Percentiles rank a stretch among this genome's conserved stretches.
Evolutionary conservation across 2,113 vertebrate genomes (phyloP).

Genomic region (Syngnathus scovelli): DNA sequence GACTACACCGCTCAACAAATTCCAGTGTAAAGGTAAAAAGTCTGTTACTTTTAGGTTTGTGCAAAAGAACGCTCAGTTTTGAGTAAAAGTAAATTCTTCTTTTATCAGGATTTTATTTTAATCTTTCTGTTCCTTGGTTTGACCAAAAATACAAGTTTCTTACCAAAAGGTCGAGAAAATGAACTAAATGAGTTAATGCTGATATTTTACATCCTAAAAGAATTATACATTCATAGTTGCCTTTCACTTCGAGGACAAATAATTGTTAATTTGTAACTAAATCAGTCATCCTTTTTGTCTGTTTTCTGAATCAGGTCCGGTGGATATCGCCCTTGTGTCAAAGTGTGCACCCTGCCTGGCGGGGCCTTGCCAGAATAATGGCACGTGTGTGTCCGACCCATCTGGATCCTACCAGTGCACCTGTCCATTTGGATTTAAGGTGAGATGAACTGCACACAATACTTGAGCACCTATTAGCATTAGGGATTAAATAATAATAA

Average conservation of each 20-base stretch:
- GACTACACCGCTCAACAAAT: slow-evolving; percentile 88
- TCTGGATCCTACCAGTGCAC: slow-evolving; percentile 84
- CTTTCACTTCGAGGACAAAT: no score
- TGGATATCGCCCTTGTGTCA: slow-evolving; percentile 79
- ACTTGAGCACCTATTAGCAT: neutral
- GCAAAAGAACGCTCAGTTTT: no score
- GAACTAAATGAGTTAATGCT: no score
- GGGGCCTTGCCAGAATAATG: slow-evolving; percentile 86
- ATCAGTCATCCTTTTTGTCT: slow-evolving; percentile 1
- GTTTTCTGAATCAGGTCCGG: slow-evolving; percentile 69
- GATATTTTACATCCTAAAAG: no score
- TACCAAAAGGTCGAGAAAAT: no score
- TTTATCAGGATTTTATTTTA: no score
- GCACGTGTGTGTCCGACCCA: slow-evolving; percentile 79
- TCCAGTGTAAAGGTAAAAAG: slow-evolving; percentile 88
- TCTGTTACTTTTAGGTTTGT: neutral
- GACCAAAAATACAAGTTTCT: no score
- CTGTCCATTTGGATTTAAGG: slow-evolving; percentile 93
- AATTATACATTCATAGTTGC: no score
- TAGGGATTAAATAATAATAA: no score
- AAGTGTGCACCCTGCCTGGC: slow-evolving; percentile 93
- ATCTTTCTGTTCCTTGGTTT: no score
- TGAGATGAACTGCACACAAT: slow-evolving; percentile 47
- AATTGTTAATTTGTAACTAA: neutral
- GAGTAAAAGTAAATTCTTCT: no score